These are phyloP conservation scores for Erpobdella octoculata DNA, from an alignment of 2,888 invertebrate genomes.

Conservation along the genomic window DNA sequence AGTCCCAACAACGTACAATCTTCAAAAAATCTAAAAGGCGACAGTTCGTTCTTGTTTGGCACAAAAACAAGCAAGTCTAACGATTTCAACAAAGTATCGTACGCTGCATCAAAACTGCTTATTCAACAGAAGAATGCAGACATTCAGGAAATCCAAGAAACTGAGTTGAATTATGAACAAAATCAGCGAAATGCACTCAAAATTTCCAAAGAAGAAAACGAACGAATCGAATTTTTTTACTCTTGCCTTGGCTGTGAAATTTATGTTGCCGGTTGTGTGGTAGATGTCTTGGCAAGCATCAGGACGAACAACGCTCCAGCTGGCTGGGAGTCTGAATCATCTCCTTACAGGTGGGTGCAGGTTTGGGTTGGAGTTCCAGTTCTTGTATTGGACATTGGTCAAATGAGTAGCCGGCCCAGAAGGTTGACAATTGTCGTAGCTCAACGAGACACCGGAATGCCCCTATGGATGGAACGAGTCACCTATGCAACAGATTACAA, in stretches of 20 bases:
- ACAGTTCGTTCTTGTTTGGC: too few relatives aligned
- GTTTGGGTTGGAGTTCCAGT: constrained; percentile 25
- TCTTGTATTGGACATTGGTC: constrained; percentile 5
- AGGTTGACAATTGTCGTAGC: constrained; percentile 11
- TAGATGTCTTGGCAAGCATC: constrained; percentile 22
- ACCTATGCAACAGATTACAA: constrained; percentile 18
- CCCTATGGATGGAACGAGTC: constrained; percentile 13
- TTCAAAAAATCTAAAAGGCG: background rate
- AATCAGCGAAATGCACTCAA: background rate
- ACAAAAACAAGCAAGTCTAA: background rate
- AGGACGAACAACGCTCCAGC: background rate
- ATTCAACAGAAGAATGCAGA: background rate
- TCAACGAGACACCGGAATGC: constrained; percentile 18
- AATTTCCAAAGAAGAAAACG: constrained; percentile 2
- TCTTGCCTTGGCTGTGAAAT: constrained; percentile 12
- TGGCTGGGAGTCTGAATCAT: background rate
- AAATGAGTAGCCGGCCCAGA: constrained; percentile 7
- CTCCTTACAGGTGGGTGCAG: constrained; percentile 16
- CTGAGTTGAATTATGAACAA: background rate
- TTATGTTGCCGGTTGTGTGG: constrained; percentile 13
- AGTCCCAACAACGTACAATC: background rate
- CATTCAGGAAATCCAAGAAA: background rate
- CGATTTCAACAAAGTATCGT: constrained; percentile 20
- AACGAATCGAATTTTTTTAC: constrained; percentile 22
- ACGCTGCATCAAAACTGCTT: background rate